Evolutionary conservation across 2,113 vertebrate genomes (phyloP).

Genomic region (Thamnophis sirtalis): DNA sequence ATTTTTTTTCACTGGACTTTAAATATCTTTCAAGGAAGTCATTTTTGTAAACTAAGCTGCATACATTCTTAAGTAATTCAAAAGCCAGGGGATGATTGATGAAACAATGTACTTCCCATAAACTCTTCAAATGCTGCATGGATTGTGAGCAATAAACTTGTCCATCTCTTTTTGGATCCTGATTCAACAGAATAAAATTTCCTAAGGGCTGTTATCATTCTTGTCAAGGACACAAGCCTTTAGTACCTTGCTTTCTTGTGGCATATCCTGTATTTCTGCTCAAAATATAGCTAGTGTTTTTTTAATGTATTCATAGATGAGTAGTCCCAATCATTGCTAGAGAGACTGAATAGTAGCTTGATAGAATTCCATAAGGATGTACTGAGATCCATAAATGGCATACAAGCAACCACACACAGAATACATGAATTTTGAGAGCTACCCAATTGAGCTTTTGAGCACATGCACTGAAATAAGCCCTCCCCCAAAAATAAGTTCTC

Average conservation of each 20-base stretch:
- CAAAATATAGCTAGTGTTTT: neutral
- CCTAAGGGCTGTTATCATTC: neutral
- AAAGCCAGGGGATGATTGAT: neutral
- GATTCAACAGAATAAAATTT: neutral
- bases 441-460: neutral
- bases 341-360: conserved; percentile 40
- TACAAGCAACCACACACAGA: conserved; percentile 19
- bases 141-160: neutral
- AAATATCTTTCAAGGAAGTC: neutral
- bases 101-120: neutral
- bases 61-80: neutral
- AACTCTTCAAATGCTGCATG: neutral
- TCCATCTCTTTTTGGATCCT: neutral
- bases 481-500: no score
- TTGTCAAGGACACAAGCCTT: neutral
- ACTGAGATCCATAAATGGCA: conserved; percentile 17
- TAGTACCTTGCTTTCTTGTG: neutral
- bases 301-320: neutral
- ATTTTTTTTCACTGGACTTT: neutral
- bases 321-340: neutral
- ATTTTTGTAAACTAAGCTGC: neutral
- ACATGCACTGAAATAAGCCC: no score
- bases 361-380: conserved; percentile 30
- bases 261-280: neutral
- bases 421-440: neutral